Percentiles rank a stretch among this genome's conserved stretches.
Evolutionary conservation across 1,140 invertebrate genomes (phyloP).

Genomic region (Temnothorax longispinosus): DNA sequence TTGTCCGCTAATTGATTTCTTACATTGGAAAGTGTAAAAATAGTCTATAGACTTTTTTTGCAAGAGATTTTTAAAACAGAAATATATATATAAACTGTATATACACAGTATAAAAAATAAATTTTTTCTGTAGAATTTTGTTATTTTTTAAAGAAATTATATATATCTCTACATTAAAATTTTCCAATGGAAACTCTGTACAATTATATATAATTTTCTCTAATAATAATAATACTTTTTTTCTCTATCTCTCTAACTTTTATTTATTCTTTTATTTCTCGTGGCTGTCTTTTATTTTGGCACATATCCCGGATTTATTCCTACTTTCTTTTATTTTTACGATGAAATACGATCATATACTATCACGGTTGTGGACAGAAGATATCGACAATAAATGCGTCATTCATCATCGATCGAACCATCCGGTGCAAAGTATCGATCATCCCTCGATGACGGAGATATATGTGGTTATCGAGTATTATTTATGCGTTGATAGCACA

Average conservation of each 20-base stretch:
- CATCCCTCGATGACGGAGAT: constrained; percentile 26
- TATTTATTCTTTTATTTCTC: not conserved
- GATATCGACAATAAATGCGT: constrained; percentile 36
- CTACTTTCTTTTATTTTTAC: constrained; percentile 9
- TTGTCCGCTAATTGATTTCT: not conserved
- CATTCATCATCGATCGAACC: constrained; percentile 41
- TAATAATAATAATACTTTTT: not conserved
- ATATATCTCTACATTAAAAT: not conserved
- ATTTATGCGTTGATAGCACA: constrained; percentile 6
- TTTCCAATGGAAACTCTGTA: not conserved
- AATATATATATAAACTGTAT: not conserved
- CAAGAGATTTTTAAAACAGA: not conserved
- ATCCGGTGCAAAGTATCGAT: constrained; percentile 10
- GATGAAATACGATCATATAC: constrained; percentile 30
- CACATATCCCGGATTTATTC: not conserved
- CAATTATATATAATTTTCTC: not conserved
- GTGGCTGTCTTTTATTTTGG: not conserved
- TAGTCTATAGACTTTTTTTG: not conserved
- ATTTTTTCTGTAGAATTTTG: not conserved
- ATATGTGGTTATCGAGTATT: constrained; percentile 6
- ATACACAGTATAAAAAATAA: not conserved
- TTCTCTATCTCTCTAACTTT: not conserved
- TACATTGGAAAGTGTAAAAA: not conserved
- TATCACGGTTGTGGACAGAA: not conserved
- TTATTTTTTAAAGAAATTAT: not conserved